Base-by-base conservation (phyloP, 2,888 invertebrate genomes). In the Odontothrips loti region DNA sequence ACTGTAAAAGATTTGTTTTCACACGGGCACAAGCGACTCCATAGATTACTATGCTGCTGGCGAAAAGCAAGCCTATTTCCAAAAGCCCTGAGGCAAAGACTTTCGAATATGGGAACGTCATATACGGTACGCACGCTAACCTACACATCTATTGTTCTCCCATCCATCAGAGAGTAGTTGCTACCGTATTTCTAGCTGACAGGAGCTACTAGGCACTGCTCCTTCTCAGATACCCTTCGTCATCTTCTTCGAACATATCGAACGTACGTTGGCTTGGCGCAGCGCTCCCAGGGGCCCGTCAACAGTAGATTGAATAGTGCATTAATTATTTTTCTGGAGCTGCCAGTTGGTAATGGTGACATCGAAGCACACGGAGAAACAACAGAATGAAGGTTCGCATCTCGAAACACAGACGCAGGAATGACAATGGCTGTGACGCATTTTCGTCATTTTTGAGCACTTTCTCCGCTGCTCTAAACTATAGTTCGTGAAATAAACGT, bases 51-150 rank as follows among this genome's bases (percentile, higher is more conserved):
- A 43, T 2, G 34, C 58, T 15, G 20, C 6, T 58, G 20, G 58
- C 58, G 58, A 58, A 58, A 58, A 58, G 58, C 58, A 58, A 58
- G 17, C 17, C 17, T 17, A 1, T 20, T 51, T 10, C 2, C 17
- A 20, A 20, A 17, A 20, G 58, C 58, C 51, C 58, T 20, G 58
- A 58, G 58, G 58, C 58, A 6, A 20, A 6, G 20, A 58, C 58
- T 58, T 58, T 58, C 58, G 58, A 58, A 58, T 20, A 58, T 58
- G 58, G 58, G 58, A 58, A 58, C 58, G 58, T 51, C 51, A 20
- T 51, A 51, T 58, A 58, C 20, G 58, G 58, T 58, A 58, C 58
- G 20, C 58, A 58, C 51, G 20, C 51, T 51, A 51, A 51, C 51
- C 15, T 51, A 51, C 20, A 9, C 58, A 20, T 58, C 20, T 58